These are phyloP conservation scores for Spizaetus ornatus DNA, from an alignment of 2,113 vertebrate species.

Conservation along the genomic window DNA sequence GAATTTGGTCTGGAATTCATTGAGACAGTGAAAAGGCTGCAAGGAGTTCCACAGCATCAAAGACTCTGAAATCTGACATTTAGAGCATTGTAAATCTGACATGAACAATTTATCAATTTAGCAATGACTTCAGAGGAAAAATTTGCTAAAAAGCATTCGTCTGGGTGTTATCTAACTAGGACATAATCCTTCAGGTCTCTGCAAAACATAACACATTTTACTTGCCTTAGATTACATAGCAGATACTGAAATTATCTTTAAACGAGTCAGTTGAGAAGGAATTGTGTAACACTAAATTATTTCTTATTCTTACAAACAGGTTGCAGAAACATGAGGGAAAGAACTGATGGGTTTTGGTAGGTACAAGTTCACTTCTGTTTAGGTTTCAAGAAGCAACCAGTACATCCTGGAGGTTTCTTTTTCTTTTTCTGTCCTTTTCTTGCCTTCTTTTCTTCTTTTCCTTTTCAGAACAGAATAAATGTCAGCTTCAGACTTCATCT, in stretches of 20 bases:
- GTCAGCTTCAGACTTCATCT: neutral
- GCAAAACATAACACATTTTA: neutral
- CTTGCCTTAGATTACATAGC: conserved; percentile 2
- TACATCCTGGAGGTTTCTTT: neutral
- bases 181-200: conserved; percentile 42
- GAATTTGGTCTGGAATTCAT: conserved; percentile 4
- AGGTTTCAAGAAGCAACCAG: neutral
- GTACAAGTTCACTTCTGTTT: neutral
- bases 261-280: neutral
- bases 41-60: conserved; percentile 31
- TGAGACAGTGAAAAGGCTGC: neutral
- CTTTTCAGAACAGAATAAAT: neutral
- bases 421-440: neutral
- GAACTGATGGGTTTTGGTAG: neutral
- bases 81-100: conserved; percentile 42
- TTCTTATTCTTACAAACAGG: neutral
- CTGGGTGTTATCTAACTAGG: conserved; percentile 16
- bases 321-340: neutral
- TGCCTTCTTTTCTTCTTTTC: neutral
- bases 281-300: neutral
- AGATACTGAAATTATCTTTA: conserved; percentile 16
- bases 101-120: conserved; percentile 56
- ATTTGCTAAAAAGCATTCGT: conserved; percentile 35
- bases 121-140: conserved; percentile 39
- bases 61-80: conserved; percentile 45